phyloP scores from a whole-genome alignment of 2,113 vertebrate species.

The Chroicocephalus ridibundus region DNA sequence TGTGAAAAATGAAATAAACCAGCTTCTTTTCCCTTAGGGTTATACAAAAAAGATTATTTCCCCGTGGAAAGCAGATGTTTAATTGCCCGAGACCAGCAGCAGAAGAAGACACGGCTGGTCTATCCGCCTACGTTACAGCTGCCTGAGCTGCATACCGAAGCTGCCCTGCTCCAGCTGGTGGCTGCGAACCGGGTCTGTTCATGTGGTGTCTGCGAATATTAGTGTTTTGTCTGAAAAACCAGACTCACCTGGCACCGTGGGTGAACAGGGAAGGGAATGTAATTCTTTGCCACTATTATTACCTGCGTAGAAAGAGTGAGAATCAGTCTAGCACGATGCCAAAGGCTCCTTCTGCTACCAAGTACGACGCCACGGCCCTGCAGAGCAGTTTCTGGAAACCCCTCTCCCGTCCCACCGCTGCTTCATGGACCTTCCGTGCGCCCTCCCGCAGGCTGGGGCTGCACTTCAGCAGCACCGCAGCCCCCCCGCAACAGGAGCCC shows the following conservation, averaged over 20 bases:
- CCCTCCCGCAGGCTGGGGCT: neutral
- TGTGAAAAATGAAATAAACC: constrained; percentile 18
- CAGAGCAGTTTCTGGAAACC: neutral
- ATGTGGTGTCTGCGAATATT: neutral
- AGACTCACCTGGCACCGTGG: neutral
- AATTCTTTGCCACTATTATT: neutral
- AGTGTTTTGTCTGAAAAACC: neutral
- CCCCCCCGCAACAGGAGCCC: neutral
- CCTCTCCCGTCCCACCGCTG: neutral
- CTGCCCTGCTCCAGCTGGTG: neutral
- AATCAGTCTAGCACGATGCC: accelerated
- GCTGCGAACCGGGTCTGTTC: neutral
- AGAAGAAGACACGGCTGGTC: neutral
- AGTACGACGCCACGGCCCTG: neutral
- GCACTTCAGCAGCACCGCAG: neutral
- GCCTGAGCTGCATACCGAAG: neutral
- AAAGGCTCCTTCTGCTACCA: neutral
- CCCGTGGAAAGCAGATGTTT: constrained; percentile 36
- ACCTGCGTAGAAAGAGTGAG: neutral
- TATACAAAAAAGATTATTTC: neutral
- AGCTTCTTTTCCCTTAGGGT: neutral
- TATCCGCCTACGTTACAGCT: neutral
- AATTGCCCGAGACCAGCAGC: constrained; percentile 33
- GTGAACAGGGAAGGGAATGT: neutral
- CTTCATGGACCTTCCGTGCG: neutral